These are phyloP conservation scores for Oenanthe oenanthe DNA, from an alignment of 2,113 vertebrate genomes.

Conservation along the genomic window DNA sequence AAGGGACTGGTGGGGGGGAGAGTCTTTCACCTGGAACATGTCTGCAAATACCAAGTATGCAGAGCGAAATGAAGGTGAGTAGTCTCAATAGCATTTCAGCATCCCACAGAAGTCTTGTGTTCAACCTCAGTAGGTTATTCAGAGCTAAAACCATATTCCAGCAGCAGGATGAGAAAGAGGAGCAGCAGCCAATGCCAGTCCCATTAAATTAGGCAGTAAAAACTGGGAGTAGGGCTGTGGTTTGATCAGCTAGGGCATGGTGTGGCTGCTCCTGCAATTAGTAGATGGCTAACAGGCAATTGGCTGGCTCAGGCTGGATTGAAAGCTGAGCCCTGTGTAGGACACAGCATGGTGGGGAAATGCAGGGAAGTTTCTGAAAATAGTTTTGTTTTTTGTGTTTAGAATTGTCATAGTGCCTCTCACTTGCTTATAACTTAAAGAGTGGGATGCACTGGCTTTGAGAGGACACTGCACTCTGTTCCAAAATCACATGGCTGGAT, in stretches of 20 bases:
- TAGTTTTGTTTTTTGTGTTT: neutral
- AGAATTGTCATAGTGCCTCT: neutral
- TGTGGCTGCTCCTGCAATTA: neutral
- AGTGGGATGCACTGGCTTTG: accelerated
- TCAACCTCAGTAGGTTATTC: neutral
- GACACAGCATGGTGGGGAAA: accelerated
- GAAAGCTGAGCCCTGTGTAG: neutral
- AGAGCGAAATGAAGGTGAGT: neutral
- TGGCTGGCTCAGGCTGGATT: neutral
- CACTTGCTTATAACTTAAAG: neutral
- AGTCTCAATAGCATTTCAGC: neutral
- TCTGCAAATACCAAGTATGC: neutral
- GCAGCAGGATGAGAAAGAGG: neutral
- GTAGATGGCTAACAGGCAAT: neutral
- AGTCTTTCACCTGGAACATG: neutral
- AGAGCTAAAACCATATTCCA: neutral
- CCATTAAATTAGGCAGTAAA: neutral
- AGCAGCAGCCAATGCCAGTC: neutral
- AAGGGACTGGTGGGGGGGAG: accelerated
- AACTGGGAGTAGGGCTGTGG: neutral
- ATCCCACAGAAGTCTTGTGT: neutral
- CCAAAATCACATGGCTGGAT: neutral
- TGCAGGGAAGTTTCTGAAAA: neutral
- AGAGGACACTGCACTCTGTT: accelerated
- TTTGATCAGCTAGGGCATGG: neutral